These are phyloP conservation scores for Rhinopithecus roxellana DNA, from an alignment of 2,113 vertebrate genomes.

Conservation along the genomic window DNA sequence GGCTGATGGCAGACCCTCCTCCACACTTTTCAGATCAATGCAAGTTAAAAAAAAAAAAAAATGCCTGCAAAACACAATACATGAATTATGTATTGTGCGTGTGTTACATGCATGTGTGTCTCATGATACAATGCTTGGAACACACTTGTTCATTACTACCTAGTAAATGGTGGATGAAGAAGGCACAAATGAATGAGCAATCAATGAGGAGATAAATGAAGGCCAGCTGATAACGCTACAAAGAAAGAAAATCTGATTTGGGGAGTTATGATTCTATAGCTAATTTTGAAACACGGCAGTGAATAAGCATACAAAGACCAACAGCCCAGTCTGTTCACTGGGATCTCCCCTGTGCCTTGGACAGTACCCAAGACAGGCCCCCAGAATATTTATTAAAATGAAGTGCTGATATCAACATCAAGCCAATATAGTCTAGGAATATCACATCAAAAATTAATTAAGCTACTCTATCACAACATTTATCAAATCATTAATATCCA, in stretches of 20 bases:
- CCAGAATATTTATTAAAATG: rapidly evolving
- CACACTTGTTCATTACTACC: neutral
- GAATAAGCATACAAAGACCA: neutral
- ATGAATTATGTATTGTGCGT: neutral
- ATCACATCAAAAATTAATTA: neutral
- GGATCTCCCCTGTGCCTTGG: neutral
- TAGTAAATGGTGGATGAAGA: neutral
- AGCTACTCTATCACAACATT: neutral
- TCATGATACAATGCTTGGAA: neutral
- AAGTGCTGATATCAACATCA: neutral
- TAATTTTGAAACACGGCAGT: neutral
- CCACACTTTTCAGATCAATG: neutral
- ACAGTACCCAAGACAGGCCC: neutral
- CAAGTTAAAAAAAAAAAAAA: neutral
- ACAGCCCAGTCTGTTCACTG: neutral
- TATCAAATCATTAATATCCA: neutral
- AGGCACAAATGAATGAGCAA: neutral
- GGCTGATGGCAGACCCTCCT: neutral
- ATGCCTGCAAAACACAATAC: rapidly evolving
- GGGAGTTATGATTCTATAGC: neutral
- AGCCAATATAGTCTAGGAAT: neutral
- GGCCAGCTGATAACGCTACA: neutral
- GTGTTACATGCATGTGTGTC: rapidly evolving
- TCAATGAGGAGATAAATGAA: neutral
- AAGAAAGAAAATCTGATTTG: too few relatives aligned